Evolutionary conservation across 37 sponge, comb jelly and placozoan species (phyloP), one percentile per base, ranked within the genome.

Genomic region (Aplysina aerophoba): DNA sequence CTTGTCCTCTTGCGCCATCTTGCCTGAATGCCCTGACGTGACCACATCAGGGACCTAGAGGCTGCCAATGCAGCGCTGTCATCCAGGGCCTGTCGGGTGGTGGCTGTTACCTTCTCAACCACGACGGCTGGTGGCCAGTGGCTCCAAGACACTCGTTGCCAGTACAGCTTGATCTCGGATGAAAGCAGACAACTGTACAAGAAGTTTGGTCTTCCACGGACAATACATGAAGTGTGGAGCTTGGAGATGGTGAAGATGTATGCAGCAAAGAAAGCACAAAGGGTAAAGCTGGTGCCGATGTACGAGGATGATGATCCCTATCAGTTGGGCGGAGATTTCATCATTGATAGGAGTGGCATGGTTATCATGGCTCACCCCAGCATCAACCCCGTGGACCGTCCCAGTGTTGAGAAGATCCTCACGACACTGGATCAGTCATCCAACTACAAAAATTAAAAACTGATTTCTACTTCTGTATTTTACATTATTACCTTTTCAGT

Each of bases 251-350:
- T 92, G 27, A 24, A 50, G 27, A 19, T 21, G 12, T 92, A 92
- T 80, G 89, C 93, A 40, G 87, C 83, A 21, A 30, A 81, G 64
- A 79, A 83, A 33, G 68, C 80, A 0, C 59, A 79, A 21, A 82
- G 77, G 0, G 30, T 60, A 1, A 20, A 59, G 22, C 66, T 80
- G 14, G 58, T 67, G 15, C 74, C 82, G 0, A 33, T 38, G 36
- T 73, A 73, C 17, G 75, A 67, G 22, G 93, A 87, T 0, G 93
- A 92, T 33, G 93, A 92, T 41, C 59, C 86, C 27, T 82, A 89
- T 56, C 72, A 74, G 56, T 38, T 92, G 65, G 93, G 89, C 19
- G 93, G 93, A 30, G 89, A 92, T 86, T 92, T 89, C 66, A 83
- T 93, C 35, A 36, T 85, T 22, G 83, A 81, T 30, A n/a, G 33